Evolutionary conservation across 1,140 invertebrate genomes (phyloP), one percentile per base, ranked within the genome.

Genomic region (Idris sp.): DNA sequence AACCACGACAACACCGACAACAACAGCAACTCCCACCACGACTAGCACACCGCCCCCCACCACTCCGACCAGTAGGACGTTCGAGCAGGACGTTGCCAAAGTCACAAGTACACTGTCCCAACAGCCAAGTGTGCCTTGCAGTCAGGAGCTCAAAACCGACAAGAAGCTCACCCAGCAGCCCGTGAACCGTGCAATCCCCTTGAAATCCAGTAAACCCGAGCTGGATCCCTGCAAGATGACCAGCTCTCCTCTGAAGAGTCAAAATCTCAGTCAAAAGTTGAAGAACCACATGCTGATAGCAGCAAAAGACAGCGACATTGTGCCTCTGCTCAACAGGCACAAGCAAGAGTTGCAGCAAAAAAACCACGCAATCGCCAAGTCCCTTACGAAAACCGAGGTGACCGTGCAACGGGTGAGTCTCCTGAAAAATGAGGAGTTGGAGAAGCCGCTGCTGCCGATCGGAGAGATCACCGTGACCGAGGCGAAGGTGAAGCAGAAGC

Each of bases 401-500:
- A 59, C 65, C 6, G 35, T 76, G 1, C 84, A 86, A 14, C 74
- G 81, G 13, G 80, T 85, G 9, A 86, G 80, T 49, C 53, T 87
- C 6, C 31, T 87, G 22, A 86, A 86, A 51, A 86, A 58, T 61
- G 69, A 77, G 13, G 25, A 26, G 5, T 6, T 22, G 2, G n/a
- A 11, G 44, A 87, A 86, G 18, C 69, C 83, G 4, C 67, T 65
- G 8, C 53, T 88, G 13, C 86, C 87, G 0, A 85, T 87, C 6
- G 86, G 83, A 0, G 87, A 89, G 11, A 83, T 87, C 8, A 88
- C 88, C 15, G 87, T 91, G 9, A 89, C 89, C 28, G 90, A 91
- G 76, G 89, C 90, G 8, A 90, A 90, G 71, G 88, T 91, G n/a
- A 91, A 91, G 61, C 90, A 91, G 65, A 88, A 90, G 36, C 75